Percentiles rank a stretch among this genome's conserved stretches.
These are phyloP conservation scores for Mythimna albipuncta DNA, from an alignment of 2,888 invertebrate genomes.

Conservation along the genomic window DNA sequence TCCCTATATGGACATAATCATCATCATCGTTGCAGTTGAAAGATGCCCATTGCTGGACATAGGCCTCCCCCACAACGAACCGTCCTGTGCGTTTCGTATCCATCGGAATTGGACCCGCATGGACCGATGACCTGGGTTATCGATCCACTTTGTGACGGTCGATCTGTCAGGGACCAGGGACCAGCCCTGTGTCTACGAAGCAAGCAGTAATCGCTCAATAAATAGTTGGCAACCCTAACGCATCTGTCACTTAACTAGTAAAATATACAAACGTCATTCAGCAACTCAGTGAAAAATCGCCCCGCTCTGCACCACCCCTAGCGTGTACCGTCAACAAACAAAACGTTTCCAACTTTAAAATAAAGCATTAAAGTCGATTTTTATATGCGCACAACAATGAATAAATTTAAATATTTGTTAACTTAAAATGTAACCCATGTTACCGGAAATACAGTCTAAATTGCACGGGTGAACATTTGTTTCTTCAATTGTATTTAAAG, in stretches of 20 bases:
- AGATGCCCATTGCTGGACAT: too few relatives aligned
- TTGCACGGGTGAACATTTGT: slow-evolving; percentile 88
- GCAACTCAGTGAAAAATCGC: slow-evolving; percentile 88
- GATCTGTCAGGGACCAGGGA: slow-evolving; percentile 81
- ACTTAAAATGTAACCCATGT: slow-evolving; percentile 91
- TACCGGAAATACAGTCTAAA: slow-evolving; percentile 90
- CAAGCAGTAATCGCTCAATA: slow-evolving; percentile 88
- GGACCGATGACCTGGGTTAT: too few relatives aligned
- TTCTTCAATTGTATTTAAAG: slow-evolving; percentile 76
- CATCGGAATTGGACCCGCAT: too few relatives aligned
- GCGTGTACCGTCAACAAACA: slow-evolving; percentile 54
- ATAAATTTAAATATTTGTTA: slow-evolving; percentile 91
- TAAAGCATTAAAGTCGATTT: slow-evolving; percentile 73
- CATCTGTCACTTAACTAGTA: slow-evolving; percentile 90
- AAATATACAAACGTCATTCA: slow-evolving; percentile 90
- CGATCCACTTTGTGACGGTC: too few relatives aligned
- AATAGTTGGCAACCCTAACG: slow-evolving; percentile 88
- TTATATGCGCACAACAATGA: slow-evolving; percentile 73
- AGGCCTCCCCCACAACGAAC: too few relatives aligned
- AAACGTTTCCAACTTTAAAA: slow-evolving; percentile 61
- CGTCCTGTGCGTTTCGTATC: too few relatives aligned
- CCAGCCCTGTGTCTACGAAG: slow-evolving; percentile 82
- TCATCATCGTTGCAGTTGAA: too few relatives aligned
- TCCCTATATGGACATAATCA: too few relatives aligned
- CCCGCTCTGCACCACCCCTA: slow-evolving; percentile 82